Base-by-base conservation (phyloP, 2,113 vertebrate genomes). In the Casuarius casuarius region DNA sequence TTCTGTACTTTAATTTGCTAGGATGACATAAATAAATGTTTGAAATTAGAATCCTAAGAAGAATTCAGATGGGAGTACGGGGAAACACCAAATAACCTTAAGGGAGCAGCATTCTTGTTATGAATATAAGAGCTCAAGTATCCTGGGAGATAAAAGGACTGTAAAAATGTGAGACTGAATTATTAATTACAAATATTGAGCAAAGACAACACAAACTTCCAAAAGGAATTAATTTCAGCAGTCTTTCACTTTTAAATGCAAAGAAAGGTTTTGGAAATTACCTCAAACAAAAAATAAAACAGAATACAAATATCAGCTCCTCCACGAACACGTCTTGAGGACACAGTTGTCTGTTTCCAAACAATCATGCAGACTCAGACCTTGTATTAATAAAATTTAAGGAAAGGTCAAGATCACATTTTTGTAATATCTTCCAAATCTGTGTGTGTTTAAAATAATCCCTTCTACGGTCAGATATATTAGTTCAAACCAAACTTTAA, bases 341-440 rank as follows among this genome's bases (percentile, higher is more conserved):
- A 96, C 90, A 87, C 58, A 77, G 73, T 26, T 80, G 33, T 72
- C 67, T 72, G 44, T 90, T 92, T 88, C 81, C 79, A 92, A 95
- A 95, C 74, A 74, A 83, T 33, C 61, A 95, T 80, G 92, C 40
- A 82, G 82, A 44, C 48, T 77, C 26, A 18, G 72, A 89, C 62
- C 70, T 67, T 71, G 38, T 35, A 35, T 82, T 96, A 95, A 92
- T 95, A 91, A 90, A 90, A 95, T 90, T 79, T 63, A 95, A 87
- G 22, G 70, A 97, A 98, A 98, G 96, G 95, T 97, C 97, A 97
- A 63, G 89, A 84, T 82, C 89, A 90, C 90, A 95, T 96, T 98
- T 97, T 88, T 96, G 82, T 84, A 97, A 96, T 97, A 98, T 65
- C 59, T 93, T 94, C 95, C 97, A 98, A 97, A 97, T 97, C 92